Evolutionary conservation across 1,140 invertebrate genomes (phyloP).

Genomic region (Helicoverpa zea): DNA sequence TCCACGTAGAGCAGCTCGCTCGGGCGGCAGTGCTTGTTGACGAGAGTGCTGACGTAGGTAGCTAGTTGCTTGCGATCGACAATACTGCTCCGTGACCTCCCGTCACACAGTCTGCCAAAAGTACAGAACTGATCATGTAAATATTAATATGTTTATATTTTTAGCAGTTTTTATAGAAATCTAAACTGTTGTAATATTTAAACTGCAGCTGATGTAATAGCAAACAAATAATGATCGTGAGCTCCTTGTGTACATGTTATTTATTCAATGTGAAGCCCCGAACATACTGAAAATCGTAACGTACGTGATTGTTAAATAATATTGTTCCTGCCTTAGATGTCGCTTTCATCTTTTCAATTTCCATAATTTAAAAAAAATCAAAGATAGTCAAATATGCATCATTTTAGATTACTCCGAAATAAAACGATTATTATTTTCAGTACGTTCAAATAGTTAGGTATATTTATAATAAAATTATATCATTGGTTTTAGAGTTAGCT

Average conservation of each 20-base stretch:
- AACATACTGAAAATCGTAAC: neutral
- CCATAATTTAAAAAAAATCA: too few species aligned
- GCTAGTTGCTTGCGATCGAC: neutral
- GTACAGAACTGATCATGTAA: conserved; percentile 48
- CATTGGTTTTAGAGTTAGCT: conserved; percentile 36
- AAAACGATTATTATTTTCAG: neutral
- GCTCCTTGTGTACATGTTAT: neutral
- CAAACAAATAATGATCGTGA: neutral
- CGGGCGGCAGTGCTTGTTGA: neutral
- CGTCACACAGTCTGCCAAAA: conserved; percentile 41
- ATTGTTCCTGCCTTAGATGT: too few species aligned
- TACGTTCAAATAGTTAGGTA: conserved; percentile 10
- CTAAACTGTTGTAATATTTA: conserved; percentile 18
- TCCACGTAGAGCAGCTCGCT: neutral
- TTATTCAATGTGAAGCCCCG: neutral
- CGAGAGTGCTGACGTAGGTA: neutral
- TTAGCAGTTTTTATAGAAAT: conserved; percentile 24
- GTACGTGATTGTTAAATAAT: too few species aligned
- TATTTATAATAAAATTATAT: neutral
- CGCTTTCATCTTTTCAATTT: too few species aligned
- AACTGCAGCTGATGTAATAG: neutral
- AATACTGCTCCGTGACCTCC: neutral
- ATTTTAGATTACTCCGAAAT: too few species aligned
- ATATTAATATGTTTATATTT: conserved; percentile 40
- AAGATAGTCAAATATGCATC: too few species aligned